These are phyloP conservation scores for Netelia virgata DNA, from an alignment of 2,888 invertebrate genomes.

Conservation along the genomic window DNA sequence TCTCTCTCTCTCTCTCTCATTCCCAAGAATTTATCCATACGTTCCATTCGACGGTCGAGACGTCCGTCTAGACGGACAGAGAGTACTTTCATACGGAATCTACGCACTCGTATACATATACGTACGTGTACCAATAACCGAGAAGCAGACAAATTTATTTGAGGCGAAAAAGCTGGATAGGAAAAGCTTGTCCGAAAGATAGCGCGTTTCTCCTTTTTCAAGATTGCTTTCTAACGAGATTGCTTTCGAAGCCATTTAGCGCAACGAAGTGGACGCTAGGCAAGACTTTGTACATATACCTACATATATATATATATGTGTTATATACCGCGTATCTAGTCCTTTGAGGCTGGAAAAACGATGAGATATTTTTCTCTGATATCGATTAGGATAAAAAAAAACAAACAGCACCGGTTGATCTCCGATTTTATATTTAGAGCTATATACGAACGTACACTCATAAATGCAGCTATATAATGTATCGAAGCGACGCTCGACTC, in stretches of 20 bases:
- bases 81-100: slow-evolving; percentile 31
- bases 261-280: slow-evolving; percentile 50
- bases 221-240: slow-evolving; percentile 65
- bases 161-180: slow-evolving; percentile 39
- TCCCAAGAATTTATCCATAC: slow-evolving; percentile 40
- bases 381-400: slow-evolving; percentile 15
- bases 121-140: slow-evolving; percentile 47
- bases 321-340: slow-evolving; percentile 5
- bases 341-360: slow-evolving; percentile 4
- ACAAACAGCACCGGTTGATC: background rate
- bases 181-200: slow-evolving; percentile 57
- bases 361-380: slow-evolving; percentile 7
- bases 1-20: background rate
- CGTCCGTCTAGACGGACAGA: slow-evolving; percentile 59
- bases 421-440: background rate
- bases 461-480: slow-evolving; percentile 25
- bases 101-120: slow-evolving; percentile 17
- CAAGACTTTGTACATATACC: slow-evolving; percentile 6
- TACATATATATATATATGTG: background rate
- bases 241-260: slow-evolving; percentile 63
- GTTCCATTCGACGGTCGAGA: slow-evolving; percentile 27
- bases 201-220: slow-evolving; percentile 58
- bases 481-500: slow-evolving; percentile 33
- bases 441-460: background rate
- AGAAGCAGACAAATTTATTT: slow-evolving; percentile 60